phyloP scores from a whole-genome alignment of 2,113 vertebrate genomes.

The Chroicocephalus ridibundus region DNA sequence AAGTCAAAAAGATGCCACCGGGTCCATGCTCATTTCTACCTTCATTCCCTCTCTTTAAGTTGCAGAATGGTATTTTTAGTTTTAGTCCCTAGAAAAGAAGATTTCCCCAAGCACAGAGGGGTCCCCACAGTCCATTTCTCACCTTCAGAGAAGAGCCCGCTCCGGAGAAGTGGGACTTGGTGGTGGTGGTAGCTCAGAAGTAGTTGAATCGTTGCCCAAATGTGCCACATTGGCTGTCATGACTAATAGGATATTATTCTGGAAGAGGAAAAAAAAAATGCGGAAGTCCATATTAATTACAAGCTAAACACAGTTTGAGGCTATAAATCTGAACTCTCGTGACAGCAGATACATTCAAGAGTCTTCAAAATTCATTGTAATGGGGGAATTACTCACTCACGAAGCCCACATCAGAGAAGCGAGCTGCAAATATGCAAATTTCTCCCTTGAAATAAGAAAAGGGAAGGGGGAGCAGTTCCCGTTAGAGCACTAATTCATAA shows the following conservation, averaged over 20 bases:
- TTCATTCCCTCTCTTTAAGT: neutral
- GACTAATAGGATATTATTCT: slow-evolving; percentile 3
- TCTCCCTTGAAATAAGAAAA: neutral
- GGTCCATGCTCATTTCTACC: neutral
- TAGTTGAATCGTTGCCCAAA: neutral
- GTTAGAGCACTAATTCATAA: neutral
- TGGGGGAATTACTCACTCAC: neutral
- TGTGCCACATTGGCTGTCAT: neutral
- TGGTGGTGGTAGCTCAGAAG: neutral
- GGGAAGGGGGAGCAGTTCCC: neutral
- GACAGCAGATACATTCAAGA: neutral
- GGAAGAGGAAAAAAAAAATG: slow-evolving; percentile 1
- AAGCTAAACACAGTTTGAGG: slow-evolving; percentile 11
- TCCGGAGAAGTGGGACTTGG: neutral
- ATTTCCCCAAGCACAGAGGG: neutral
- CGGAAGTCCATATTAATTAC: slow-evolving; percentile 28
- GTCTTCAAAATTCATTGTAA: neutral
- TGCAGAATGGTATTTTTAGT: neutral
- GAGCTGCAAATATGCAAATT: neutral
- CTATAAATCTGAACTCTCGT: slow-evolving; percentile 54
- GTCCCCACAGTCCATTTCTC: neutral
- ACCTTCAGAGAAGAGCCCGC: neutral
- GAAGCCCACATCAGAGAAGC: neutral
- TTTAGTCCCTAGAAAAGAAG: neutral
- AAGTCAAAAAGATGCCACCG: rapidly evolving